Evolutionary conservation across 2,113 vertebrate species (phyloP).

Genomic region (Nerophis ophidion): DNA sequence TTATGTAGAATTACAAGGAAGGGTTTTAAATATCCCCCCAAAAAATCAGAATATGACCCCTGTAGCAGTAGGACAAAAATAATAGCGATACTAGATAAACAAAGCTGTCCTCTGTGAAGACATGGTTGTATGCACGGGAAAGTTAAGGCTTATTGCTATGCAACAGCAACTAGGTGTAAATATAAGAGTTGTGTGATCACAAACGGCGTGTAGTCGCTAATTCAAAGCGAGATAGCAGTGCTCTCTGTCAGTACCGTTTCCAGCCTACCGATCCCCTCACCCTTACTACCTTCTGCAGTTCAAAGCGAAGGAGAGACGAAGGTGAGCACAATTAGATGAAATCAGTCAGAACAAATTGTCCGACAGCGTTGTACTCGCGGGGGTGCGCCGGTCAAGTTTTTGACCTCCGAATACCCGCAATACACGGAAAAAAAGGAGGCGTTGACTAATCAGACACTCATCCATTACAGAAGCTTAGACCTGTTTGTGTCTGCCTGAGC

Average conservation of each 20-base stretch:
- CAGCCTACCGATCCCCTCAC: conserved; percentile 40
- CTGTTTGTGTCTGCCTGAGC: conserved; percentile 56
- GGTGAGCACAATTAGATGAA: conserved; percentile 68
- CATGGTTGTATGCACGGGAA: too few relatives aligned
- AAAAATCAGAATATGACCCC: too few relatives aligned
- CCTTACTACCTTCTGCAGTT: conserved; percentile 60
- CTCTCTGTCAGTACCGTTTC: conserved; percentile 65
- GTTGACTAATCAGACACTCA: conserved; percentile 43
- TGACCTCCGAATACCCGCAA: conserved; percentile 34
- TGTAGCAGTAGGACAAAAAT: too few relatives aligned
- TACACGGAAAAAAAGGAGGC: conserved; percentile 31
- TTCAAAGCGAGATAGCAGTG: conserved; percentile 66
- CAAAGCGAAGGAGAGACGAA: conserved; percentile 69
- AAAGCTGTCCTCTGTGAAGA: too few relatives aligned
- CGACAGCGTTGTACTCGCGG: conserved; percentile 41
- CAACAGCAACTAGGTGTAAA: conserved; percentile 50
- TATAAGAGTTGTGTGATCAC: conserved; percentile 44
- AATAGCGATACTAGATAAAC: too few relatives aligned
- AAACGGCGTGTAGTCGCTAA: conserved; percentile 59
- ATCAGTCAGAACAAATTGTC: conserved; percentile 73
- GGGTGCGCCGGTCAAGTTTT: conserved; percentile 52
- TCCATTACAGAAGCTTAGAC: conserved; percentile 52
- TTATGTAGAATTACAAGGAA: too few relatives aligned
- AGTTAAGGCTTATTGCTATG: conserved; percentile 39
- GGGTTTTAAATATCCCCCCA: too few relatives aligned